phyloP scores from a whole-genome alignment of 2,113 vertebrate species.

The Gopherus flavomarginatus region DNA sequence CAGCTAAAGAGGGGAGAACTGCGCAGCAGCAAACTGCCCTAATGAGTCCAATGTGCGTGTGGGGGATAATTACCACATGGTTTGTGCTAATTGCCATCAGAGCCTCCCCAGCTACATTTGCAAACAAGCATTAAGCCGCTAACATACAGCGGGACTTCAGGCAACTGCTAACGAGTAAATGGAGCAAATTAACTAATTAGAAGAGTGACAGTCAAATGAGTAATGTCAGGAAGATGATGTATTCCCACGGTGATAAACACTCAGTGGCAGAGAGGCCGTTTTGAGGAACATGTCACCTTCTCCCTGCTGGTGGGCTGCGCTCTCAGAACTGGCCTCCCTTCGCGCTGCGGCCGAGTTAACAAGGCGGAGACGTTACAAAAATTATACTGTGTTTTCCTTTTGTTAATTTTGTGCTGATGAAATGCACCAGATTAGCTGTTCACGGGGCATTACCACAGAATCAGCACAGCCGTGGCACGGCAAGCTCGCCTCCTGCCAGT shows the following conservation, averaged over 20 bases:
- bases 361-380: not conserved
- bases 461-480: not conserved
- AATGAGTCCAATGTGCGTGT: not conserved
- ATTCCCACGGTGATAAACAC: slow-evolving; percentile 46
- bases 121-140: not conserved
- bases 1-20: not conserved
- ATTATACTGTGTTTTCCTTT: not conserved
- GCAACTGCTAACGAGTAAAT: slow-evolving; percentile 65
- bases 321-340: not conserved
- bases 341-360: not conserved
- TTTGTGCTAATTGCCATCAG: not conserved
- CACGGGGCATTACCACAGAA: not conserved
- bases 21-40: not conserved
- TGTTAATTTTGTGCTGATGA: not conserved
- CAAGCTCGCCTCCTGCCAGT: not conserved
- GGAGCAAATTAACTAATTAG: slow-evolving; percentile 81
- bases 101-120: not conserved
- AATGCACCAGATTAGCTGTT: not conserved
- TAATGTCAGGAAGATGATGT: slow-evolving; percentile 57
- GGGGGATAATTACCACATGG: not conserved
- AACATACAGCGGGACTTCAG: slow-evolving; percentile 72
- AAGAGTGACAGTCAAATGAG: slow-evolving; percentile 71
- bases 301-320: not conserved
- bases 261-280: slow-evolving; percentile 8
- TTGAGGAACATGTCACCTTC: not conserved